A percentile compares a stretch with the other conserved stretches of the same genome.
Evolutionary conservation across 1,140 invertebrate species (phyloP).

Genomic region (Pantala flavescens): DNA sequence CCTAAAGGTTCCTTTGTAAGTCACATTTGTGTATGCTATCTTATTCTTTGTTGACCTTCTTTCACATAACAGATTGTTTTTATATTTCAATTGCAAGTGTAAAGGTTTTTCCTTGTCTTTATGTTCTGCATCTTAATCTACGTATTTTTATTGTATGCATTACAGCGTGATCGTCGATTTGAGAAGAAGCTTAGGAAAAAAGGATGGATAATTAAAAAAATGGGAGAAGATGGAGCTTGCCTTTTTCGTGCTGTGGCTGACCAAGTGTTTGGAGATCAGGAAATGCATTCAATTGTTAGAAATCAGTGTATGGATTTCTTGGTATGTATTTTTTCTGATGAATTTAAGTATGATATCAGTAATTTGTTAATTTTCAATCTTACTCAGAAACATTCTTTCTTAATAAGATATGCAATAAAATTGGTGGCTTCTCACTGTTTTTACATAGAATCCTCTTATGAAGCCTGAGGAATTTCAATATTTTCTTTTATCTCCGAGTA

Average conservation of each 20-base stretch:
- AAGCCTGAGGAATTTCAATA: no score
- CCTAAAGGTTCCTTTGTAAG: no score
- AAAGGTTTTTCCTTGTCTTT: no score
- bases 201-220: conserved; percentile 76
- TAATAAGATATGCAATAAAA: no score
- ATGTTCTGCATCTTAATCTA: not conserved
- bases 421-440: not conserved
- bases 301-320: conserved; percentile 91
- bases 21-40: no score
- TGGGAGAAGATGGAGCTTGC: conserved; percentile 88
- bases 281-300: conserved; percentile 76
- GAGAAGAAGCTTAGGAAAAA: conserved; percentile 60
- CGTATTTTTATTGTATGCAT: conserved; percentile 20
- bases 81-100: no score
- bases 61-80: no score
- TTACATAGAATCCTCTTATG: no score
- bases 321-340: conserved; percentile 44
- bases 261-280: conserved; percentile 88
- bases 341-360: not conserved
- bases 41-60: no score
- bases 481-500: no score
- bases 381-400: conserved; percentile 13
- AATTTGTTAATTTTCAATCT: not conserved
- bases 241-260: conserved; percentile 84
- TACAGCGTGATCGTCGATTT: conserved; percentile 53